Evolutionary conservation across 2,113 vertebrate genomes (phyloP).

Genomic region (Azemiops feae): DNA sequence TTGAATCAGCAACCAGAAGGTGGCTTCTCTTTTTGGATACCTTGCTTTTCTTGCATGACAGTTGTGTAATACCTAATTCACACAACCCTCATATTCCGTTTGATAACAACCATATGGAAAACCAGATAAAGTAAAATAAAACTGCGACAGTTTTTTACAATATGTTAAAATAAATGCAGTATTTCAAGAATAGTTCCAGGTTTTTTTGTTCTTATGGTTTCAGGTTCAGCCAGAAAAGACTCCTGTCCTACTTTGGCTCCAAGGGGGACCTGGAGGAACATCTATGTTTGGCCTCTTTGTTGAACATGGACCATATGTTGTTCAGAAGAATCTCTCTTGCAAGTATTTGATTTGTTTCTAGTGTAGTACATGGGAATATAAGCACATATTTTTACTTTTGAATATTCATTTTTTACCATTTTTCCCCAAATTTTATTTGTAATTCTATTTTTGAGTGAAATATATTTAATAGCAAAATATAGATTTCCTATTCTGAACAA

Average conservation of each 20-base stretch:
- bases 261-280: constrained; percentile 82
- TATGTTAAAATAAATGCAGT: neutral
- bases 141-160: neutral
- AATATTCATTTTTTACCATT: neutral
- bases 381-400: neutral
- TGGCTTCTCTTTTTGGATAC: too few species aligned
- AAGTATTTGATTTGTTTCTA: constrained; percentile 37
- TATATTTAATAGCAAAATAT: neutral
- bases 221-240: constrained; percentile 65
- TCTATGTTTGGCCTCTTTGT: constrained; percentile 90
- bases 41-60: too few species aligned
- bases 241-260: constrained; percentile 84
- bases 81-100: neutral
- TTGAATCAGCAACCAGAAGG: too few species aligned
- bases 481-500: neutral
- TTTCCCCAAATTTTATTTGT: neutral
- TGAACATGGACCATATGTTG: constrained; percentile 84
- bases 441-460: neutral
- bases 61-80: too few species aligned
- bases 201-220: neutral
- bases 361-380: neutral
- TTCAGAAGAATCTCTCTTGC: constrained; percentile 80
- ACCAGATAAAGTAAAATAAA: neutral
- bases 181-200: neutral
- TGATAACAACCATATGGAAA: neutral